Percentiles rank a stretch among this genome's conserved stretches.
Evolutionary conservation across 37 sponge, comb jelly and placozoan genomes (phyloP).

Genomic region (Bolinopsis microptera): DNA sequence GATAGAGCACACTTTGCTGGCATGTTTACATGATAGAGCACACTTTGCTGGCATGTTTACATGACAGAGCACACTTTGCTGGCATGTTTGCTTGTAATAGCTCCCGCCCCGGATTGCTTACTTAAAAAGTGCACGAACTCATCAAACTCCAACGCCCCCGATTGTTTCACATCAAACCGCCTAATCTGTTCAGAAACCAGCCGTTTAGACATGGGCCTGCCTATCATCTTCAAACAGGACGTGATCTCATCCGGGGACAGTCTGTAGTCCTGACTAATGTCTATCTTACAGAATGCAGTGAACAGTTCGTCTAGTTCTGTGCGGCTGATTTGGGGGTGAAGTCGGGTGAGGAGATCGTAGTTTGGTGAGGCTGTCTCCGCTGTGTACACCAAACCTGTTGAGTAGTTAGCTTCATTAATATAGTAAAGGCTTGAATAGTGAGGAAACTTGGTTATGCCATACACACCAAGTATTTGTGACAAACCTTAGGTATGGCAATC

Average conservation of each 20-base stretch:
- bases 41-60: not conserved
- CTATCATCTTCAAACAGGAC: slow-evolving; percentile 46
- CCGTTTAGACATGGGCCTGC: not conserved
- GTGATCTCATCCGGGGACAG: slow-evolving; percentile 29
- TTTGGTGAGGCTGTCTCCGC: not conserved
- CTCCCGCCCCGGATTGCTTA: not conserved
- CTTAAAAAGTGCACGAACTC: slow-evolving; percentile 45
- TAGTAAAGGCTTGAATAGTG: too few species aligned
- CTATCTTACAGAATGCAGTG: slow-evolving; percentile 11
- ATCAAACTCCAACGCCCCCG: slow-evolving; percentile 35
- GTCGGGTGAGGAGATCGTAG: not conserved
- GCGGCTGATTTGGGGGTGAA: not conserved
- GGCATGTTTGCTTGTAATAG: not conserved
- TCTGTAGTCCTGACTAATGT: slow-evolving; percentile 34
- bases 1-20: too few species aligned
- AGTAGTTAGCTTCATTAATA: too few species aligned
- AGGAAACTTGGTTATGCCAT: too few species aligned
- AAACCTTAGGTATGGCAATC: too few species aligned
- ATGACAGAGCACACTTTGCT: slow-evolving; percentile 45
- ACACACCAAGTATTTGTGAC: too few species aligned
- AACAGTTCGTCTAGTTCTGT: not conserved
- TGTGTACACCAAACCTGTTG: not conserved
- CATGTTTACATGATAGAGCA: not conserved
- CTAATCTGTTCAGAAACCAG: slow-evolving; percentile 14
- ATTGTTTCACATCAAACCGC: slow-evolving; percentile 41